These are phyloP conservation scores for Drosophila sucinea DNA, from an alignment of 1,140 invertebrate genomes.

Conservation along the genomic window DNA sequence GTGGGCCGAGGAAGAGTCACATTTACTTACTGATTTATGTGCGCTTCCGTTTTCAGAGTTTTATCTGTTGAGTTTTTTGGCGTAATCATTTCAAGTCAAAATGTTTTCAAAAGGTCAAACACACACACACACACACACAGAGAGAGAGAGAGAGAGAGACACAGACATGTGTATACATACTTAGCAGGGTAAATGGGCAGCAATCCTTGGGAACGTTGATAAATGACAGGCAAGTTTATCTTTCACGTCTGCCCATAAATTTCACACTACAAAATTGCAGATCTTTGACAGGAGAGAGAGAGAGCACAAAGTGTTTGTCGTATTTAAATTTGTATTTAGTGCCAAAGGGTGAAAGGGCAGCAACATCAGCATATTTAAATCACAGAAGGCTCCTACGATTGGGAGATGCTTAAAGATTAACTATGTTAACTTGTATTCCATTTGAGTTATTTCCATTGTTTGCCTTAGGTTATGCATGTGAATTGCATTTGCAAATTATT, in stretches of 20 bases:
- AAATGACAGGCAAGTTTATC: conserved; percentile 76
- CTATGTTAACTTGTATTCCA: neutral
- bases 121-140: conserved; percentile 20
- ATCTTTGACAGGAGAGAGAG: conserved; percentile 52
- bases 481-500: conserved; percentile 71
- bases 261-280: conserved; percentile 74
- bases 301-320: neutral
- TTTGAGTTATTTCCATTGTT: neutral
- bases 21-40: conserved; percentile 79
- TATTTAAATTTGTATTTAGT: conserved; percentile 57
- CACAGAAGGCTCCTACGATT: neutral
- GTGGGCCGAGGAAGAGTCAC: conserved; percentile 55
- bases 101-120: conserved; percentile 59
- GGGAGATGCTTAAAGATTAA: too few species aligned
- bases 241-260: conserved; percentile 76
- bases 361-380: conserved; percentile 46
- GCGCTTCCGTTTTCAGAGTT: conserved; percentile 64
- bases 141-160: neutral
- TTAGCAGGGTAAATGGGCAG: conserved; percentile 24
- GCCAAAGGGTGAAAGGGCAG: conserved; percentile 23
- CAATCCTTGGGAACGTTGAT: conserved; percentile 62
- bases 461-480: conserved; percentile 2
- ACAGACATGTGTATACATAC: neutral
- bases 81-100: conserved; percentile 79
- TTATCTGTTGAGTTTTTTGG: conserved; percentile 78